Evolutionary conservation across 92 coral and sea anemone species (phyloP).

Genomic region (Anthopleura xanthogrammica): DNA sequence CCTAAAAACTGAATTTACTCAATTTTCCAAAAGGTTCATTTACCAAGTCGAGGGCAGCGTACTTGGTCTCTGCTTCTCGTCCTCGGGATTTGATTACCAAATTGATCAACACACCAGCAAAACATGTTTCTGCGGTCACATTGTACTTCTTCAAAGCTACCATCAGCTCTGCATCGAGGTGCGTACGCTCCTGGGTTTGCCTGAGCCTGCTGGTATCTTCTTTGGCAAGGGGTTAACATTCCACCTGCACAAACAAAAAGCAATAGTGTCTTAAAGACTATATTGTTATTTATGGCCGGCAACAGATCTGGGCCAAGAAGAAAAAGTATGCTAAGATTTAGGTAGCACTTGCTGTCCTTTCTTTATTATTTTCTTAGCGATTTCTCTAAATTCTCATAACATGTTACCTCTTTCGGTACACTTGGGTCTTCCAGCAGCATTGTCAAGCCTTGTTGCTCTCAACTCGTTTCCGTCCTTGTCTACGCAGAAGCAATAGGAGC

Average conservation of each 20-base stretch:
- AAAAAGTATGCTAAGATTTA: no score
- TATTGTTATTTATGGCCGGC: no score
- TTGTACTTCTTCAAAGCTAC: constrained; percentile 67
- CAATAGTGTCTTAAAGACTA: background rate
- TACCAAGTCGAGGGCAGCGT: constrained; percentile 47
- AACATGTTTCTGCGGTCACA: constrained; percentile 69
- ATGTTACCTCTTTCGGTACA: constrained; percentile 36
- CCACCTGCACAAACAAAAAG: constrained; percentile 18
- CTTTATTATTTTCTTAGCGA: no score
- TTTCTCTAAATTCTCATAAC: no score
- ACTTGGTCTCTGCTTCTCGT: constrained; percentile 27
- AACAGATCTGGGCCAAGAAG: no score
- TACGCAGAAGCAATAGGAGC: constrained; percentile 75
- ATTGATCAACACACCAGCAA: constrained; percentile 93
- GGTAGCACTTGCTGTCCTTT: no score
- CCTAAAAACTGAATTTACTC: background rate
- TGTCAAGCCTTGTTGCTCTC: constrained; percentile 39
- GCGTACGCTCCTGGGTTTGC: constrained; percentile 55
- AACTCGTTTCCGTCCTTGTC: constrained; percentile 51
- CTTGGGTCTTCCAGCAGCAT: constrained; percentile 44
- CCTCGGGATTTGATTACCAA: constrained; percentile 78
- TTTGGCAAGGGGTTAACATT: constrained; percentile 56
- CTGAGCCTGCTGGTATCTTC: constrained; percentile 43
- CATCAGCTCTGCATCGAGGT: constrained; percentile 74
- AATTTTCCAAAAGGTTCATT: background rate